Conservation (phyloP, 2,113 vertebrate genomes). For the Noturus placidus region DNA sequence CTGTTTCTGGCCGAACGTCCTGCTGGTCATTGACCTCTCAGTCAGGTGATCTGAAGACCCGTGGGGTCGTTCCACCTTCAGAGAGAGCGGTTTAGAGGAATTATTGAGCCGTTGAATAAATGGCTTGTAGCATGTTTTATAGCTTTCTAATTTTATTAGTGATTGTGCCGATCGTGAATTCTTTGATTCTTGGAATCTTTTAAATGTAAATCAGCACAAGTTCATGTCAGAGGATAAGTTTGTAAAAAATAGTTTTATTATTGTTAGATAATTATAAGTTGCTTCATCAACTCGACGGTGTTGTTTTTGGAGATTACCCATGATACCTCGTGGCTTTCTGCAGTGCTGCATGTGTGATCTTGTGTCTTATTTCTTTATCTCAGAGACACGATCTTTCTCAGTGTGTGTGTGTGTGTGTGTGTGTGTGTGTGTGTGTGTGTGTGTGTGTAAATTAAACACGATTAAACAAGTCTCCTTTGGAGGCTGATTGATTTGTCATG, state of each 20-base stretch:
- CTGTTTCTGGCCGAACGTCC: not conserved
- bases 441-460: not conserved
- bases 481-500: not conserved
- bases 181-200: too few species aligned
- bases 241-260: too few species aligned
- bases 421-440: too few species aligned
- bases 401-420: not conserved
- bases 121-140: too few species aligned
- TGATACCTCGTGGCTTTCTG: not conserved
- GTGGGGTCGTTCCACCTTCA: not conserved
- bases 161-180: too few species aligned
- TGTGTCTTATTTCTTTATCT: not conserved
- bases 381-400: not conserved
- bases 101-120: too few species aligned
- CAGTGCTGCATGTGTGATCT: not conserved
- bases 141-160: too few species aligned
- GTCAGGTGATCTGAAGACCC: not conserved
- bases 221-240: too few species aligned
- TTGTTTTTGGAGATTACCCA: not conserved
- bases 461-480: not conserved
- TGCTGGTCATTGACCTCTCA: conserved; percentile 41
- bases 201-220: too few species aligned
- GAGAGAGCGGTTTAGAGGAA: not conserved
- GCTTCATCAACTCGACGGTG: not conserved
- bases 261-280: too few species aligned